Evolutionary conservation across 1,140 invertebrate species (phyloP), one percentile per base, ranked within the genome.

Genomic region (Cherax destructor): DNA sequence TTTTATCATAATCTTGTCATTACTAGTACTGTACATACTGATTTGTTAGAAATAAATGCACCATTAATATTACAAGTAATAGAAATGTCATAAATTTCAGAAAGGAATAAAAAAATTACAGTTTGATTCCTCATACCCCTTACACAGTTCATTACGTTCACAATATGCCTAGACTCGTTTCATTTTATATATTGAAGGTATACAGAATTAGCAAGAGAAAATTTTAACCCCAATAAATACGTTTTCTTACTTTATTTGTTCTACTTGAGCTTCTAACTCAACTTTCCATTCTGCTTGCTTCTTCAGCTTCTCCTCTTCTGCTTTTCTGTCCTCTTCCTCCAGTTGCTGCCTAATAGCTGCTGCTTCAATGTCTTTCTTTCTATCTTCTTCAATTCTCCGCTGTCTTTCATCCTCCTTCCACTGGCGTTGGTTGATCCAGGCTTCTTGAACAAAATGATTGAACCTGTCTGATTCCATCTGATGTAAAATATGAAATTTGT

Each of bases 401-500:
- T 69, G 56, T 52, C 74, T 88, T 56, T 92, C 86, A 52, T 92
- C 86, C 11, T 88, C 91, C 61, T 88, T 92, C 91, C 91, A 92
- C 81, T 92, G 85, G 24, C 74, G 77, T 52, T 92, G 91, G 50
- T 88, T 76, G 18, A 88, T 72, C 91, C 91, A 92, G 9, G 91
- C 86, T 21, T 92, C 91, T 84, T 85, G 85, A 9, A 92, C 80
- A 85, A 92, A 92, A 21, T 56, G 86, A 30, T 78, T 84, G 74
- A 92, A 84, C 59, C 91, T 83, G 18, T 92, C 91, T 10, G 91
- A 92, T 49, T 92, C 86, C 86, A 88, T 88, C 91, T 92, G 72
- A 65, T 50, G 4, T 59, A 47, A 72, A 24, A 24, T 7, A 78
- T 21, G 21, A 7, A 10, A 30, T 13, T 52, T 6, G n/a, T 5